A percentile compares a stretch with the other conserved stretches of the same genome.
These are phyloP conservation scores for Linnaemya vulpina DNA, from an alignment of 2,888 invertebrate genomes.

Conservation along the genomic window DNA sequence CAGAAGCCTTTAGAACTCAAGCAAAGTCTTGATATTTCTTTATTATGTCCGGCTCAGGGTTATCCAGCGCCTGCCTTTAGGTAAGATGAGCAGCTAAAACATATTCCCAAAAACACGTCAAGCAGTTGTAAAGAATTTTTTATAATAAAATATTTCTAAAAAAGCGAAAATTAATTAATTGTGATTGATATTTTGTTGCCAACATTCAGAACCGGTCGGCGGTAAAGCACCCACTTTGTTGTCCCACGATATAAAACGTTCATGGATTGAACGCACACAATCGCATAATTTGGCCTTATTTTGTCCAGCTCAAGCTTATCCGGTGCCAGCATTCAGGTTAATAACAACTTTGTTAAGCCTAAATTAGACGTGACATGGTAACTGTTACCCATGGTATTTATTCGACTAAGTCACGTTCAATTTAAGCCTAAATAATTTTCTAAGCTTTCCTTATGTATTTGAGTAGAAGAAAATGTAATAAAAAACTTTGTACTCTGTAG, in stretches of 20 bases:
- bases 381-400: too few species aligned
- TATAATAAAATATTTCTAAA: background rate
- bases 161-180: background rate
- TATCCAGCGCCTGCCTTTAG: conserved; percentile 89
- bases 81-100: conserved; percentile 80
- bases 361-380: too few species aligned
- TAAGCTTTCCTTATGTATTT: too few species aligned
- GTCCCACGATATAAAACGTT: conserved; percentile 84
- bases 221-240: conserved; percentile 84
- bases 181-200: background rate
- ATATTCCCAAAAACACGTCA: conserved; percentile 22
- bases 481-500: conserved; percentile 79
- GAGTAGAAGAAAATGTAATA: background rate
- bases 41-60: conserved; percentile 90
- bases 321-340: conserved; percentile 87
- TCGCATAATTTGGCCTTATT: conserved; percentile 87
- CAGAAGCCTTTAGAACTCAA: conserved; percentile 80
- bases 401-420: too few species aligned
- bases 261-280: conserved; percentile 84
- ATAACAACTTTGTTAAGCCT: background rate
- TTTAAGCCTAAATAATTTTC: too few species aligned
- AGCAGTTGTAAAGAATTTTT: conserved; percentile 40
- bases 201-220: conserved; percentile 76
- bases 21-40: conserved; percentile 77
- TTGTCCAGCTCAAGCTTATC: conserved; percentile 91